Conservation (phyloP, 2,888 invertebrate genomes). For the Apodemia mormo region DNA sequence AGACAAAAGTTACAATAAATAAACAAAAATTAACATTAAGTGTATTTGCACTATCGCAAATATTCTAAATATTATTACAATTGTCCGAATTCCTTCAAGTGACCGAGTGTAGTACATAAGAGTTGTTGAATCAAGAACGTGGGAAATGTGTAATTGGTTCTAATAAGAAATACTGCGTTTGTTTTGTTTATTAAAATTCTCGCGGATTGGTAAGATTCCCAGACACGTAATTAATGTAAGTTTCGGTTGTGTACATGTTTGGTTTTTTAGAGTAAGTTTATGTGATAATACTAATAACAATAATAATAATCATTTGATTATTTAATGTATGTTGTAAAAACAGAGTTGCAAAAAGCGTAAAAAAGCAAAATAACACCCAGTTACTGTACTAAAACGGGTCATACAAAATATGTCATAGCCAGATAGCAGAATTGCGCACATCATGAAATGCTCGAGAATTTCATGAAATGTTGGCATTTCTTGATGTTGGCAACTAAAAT, state of each 20-base stretch:
- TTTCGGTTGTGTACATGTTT: neutral
- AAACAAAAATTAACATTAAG: neutral
- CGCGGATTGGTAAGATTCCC: neutral
- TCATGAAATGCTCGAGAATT: too few species aligned
- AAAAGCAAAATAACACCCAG: too few species aligned
- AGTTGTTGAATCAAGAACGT: neutral
- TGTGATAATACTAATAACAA: too few species aligned
- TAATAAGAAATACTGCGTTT: neutral
- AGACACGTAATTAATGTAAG: neutral
- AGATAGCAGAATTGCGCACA: too few species aligned
- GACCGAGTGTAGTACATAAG: neutral
- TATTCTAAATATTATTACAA: neutral
- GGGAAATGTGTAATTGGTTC: constrained; percentile 4
- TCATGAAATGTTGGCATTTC: too few species aligned
- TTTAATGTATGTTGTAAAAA: too few species aligned
- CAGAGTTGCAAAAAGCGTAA: too few species aligned
- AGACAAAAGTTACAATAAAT: too few species aligned
- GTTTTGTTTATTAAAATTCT: constrained; percentile 1
- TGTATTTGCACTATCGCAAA: neutral
- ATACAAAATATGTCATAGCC: too few species aligned
- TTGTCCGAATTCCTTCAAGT: neutral
- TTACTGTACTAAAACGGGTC: too few species aligned
- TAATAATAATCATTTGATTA: too few species aligned
- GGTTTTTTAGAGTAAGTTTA: neutral
- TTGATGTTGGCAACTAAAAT: too few species aligned